Conservation (phyloP, 2,888 invertebrate species). For the Teleiodes luculella region DNA sequence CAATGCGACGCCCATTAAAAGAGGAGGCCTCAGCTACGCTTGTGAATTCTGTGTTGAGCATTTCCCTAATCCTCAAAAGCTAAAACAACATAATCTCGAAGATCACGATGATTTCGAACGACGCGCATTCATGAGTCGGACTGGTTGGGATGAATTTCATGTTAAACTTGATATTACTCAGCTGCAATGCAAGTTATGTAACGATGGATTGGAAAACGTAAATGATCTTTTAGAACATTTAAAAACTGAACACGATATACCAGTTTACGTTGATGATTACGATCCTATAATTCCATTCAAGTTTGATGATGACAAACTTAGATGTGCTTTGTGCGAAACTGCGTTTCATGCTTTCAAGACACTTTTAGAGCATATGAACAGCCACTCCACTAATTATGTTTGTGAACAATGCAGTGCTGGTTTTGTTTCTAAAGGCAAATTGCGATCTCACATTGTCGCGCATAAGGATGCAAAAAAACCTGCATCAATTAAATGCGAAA, state of each 20-base stretch:
- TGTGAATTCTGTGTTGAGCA: too few relatives aligned
- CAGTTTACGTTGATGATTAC: conserved; percentile 40
- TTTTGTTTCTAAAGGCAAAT: conserved; percentile 15
- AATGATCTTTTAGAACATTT: conserved; percentile 35
- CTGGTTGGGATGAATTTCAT: too few relatives aligned
- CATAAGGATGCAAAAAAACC: conserved; percentile 39
- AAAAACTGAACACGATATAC: conserved; percentile 32
- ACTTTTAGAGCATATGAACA: conserved; percentile 8
- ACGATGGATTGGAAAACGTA: too few relatives aligned
- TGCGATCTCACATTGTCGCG: conserved; percentile 26
- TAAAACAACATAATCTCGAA: too few relatives aligned
- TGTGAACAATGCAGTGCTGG: conserved; percentile 38
- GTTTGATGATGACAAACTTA: conserved; percentile 36
- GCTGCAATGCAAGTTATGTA: too few relatives aligned
- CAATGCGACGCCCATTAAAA: too few relatives aligned
- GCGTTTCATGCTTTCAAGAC: conserved; percentile 41
- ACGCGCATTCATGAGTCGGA: too few relatives aligned
- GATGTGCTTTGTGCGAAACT: conserved; percentile 42
- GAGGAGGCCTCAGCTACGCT: too few relatives aligned
- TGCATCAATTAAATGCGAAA: too few relatives aligned
- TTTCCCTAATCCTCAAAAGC: too few relatives aligned
- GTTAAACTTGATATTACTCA: too few relatives aligned
- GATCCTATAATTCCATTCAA: conserved; percentile 53
- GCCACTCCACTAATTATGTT: conserved; percentile 44
- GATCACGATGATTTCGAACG: too few relatives aligned